phyloP scores from a whole-genome alignment of 1,140 invertebrate species.

The Papilio xuthus region DNA sequence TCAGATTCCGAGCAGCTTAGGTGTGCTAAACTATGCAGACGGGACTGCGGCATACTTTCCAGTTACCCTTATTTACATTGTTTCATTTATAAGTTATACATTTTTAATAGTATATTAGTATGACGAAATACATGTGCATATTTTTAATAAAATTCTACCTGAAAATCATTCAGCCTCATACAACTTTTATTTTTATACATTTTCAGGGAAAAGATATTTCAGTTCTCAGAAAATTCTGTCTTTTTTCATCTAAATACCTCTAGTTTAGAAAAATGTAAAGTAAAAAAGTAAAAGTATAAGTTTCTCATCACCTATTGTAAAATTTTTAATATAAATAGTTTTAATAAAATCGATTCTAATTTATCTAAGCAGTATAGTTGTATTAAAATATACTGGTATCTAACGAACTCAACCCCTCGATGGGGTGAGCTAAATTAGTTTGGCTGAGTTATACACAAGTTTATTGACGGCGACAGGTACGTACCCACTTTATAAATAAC shows the following conservation, averaged over 20 bases:
- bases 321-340: neutral
- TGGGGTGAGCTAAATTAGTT: constrained; percentile 55
- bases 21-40: neutral
- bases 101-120: neutral
- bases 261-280: no score
- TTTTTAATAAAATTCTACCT: no score
- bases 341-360: neutral
- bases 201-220: no score
- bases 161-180: no score
- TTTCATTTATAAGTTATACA: neutral
- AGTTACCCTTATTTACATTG: neutral
- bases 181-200: no score
- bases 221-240: neutral
- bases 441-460: constrained; percentile 57
- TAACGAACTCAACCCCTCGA: constrained; percentile 50
- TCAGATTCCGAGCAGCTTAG: neutral
- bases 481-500: constrained; percentile 34
- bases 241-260: neutral
- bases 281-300: no score
- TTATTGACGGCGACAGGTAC: constrained; percentile 50
- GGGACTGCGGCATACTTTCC: neutral
- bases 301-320: no score
- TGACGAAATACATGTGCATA: no score
- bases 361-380: neutral
- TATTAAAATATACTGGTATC: constrained; percentile 15